A percentile compares a stretch with the other conserved stretches of the same genome.
phyloP scores from a whole-genome alignment of 92 coral and sea anemone species.

The Porites cylindrica region DNA sequence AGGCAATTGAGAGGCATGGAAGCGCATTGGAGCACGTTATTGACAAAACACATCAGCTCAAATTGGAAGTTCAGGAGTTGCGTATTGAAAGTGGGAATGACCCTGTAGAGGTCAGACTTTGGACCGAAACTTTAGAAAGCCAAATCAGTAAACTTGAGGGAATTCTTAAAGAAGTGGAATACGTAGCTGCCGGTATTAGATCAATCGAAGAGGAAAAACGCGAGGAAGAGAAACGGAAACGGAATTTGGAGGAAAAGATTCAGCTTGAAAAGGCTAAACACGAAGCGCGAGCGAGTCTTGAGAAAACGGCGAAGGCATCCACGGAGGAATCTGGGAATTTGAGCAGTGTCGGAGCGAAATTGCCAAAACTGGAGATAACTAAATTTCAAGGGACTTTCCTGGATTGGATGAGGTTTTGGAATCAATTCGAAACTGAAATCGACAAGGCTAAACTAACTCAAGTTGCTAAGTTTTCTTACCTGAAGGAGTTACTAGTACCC shows the following conservation, averaged over 20 bases:
- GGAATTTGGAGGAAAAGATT: conserved; percentile 2
- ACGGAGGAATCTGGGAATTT: conserved; percentile 3
- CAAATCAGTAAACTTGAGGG: no score
- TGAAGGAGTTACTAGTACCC: conserved; percentile 57
- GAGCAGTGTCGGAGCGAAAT: conserved; percentile 39
- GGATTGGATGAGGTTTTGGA: conserved; percentile 66
- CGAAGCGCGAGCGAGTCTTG: no score
- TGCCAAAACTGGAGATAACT: conserved; percentile 61
- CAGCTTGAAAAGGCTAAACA: conserved; percentile 2
- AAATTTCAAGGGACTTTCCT: conserved; percentile 70
- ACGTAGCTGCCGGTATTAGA: no score
- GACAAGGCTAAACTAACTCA: conserved; percentile 57
- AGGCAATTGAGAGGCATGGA: conserved; percentile 49
- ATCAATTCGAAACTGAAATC: conserved; percentile 64
- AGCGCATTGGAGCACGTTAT: conserved; percentile 36
- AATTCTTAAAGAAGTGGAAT: no score
- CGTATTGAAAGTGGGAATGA: no score
- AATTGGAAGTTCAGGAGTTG: conserved; percentile 54
- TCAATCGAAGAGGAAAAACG: no score
- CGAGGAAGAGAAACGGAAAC: no score
- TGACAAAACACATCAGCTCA: conserved; percentile 51
- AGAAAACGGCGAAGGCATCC: conserved; percentile 1
- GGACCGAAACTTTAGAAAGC: no score
- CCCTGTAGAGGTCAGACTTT: no score
- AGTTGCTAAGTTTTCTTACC: conserved; percentile 67